A percentile compares a stretch with the other conserved stretches of the same genome.
Conservation (phyloP, 2,888 invertebrate species). For the Brassicogethes aeneus region DNA sequence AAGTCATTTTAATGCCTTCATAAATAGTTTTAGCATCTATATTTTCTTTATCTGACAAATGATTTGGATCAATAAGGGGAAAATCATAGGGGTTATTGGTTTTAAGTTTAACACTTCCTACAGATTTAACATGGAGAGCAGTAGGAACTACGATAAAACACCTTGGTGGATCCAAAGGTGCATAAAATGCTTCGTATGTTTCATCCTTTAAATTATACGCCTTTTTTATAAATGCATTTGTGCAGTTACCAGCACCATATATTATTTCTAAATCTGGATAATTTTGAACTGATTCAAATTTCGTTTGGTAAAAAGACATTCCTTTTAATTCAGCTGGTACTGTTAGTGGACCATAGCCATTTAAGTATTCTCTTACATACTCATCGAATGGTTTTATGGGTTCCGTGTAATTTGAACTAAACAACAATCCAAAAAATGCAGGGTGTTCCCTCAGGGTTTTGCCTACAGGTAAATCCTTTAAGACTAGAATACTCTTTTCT, state of each 20-base stretch:
- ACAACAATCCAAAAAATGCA: background rate
- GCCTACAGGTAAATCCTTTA: background rate
- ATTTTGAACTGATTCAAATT: too few relatives aligned
- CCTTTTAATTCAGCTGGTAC: background rate
- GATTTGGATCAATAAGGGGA: background rate
- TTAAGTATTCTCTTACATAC: background rate
- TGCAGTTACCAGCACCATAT: too few relatives aligned
- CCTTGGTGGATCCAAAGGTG: background rate
- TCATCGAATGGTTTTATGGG: background rate
- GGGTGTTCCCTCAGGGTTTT: background rate
- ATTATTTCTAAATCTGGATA: too few relatives aligned
- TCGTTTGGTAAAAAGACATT: background rate
- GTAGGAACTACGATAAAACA: background rate
- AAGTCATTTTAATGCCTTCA: background rate
- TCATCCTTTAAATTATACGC: background rate
- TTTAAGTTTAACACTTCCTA: constrained; percentile 4
- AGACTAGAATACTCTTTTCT: background rate
- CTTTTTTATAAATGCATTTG: background rate
- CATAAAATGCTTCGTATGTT: too few relatives aligned
- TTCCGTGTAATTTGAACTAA: background rate
- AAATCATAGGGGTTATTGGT: constrained; percentile 6
- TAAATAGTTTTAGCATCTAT: constrained; percentile 2
- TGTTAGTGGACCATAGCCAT: background rate
- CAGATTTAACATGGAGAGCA: background rate
- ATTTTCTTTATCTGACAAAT: background rate